phyloP scores from a whole-genome alignment of 2,888 invertebrate species.

The Leuctra nigra region DNA sequence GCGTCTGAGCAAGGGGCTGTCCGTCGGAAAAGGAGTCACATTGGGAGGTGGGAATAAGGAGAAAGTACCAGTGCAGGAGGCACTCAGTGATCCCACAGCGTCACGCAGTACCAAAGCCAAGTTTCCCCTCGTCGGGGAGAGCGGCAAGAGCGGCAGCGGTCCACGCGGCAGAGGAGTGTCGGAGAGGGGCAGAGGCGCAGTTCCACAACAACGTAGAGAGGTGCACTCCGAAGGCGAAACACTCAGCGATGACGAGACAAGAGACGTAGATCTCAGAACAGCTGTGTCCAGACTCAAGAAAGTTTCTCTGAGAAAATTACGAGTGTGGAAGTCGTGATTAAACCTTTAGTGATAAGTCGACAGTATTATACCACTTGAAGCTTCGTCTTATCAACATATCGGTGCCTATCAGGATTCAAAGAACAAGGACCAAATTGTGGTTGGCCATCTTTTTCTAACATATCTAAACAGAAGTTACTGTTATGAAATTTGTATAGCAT shows the following conservation, averaged over 20 bases:
- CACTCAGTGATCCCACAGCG: conserved; percentile 54
- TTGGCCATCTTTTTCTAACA: too few species aligned
- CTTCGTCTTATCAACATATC: background rate
- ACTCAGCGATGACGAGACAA: conserved; percentile 53
- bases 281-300: conserved; percentile 72
- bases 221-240: conserved; percentile 69
- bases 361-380: background rate
- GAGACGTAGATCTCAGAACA: conserved; percentile 61
- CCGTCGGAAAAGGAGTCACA: conserved; percentile 55
- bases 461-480: too few species aligned
- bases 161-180: conserved; percentile 43
- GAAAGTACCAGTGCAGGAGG: conserved; percentile 53
- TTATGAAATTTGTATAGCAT: too few species aligned
- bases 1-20: conserved; percentile 61
- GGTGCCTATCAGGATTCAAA: too few species aligned
- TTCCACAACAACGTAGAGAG: conserved; percentile 47
- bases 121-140: conserved; percentile 31
- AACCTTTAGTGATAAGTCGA: background rate
- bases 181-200: conserved; percentile 47
- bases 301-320: conserved; percentile 67
- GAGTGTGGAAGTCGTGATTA: conserved; percentile 69
- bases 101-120: conserved; percentile 36
- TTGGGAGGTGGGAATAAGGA: conserved; percentile 46
- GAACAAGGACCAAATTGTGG: background rate
- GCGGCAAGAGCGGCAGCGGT: conserved; percentile 27